These are phyloP conservation scores for Ophion slaviceki DNA, from an alignment of 2,888 invertebrate genomes.

Conservation along the genomic window DNA sequence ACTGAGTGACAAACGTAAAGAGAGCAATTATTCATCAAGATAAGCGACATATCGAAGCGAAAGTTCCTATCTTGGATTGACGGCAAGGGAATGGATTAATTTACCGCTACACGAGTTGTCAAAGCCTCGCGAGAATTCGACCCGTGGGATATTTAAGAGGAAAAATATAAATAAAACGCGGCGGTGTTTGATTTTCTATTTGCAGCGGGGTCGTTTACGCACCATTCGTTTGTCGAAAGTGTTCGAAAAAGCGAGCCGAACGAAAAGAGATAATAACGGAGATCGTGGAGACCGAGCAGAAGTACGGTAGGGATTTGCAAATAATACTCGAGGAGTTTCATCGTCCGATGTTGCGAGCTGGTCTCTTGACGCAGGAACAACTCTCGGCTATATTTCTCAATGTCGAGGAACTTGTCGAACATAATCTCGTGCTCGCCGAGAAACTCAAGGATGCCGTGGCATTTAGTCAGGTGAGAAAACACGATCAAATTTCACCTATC, in stretches of 20 bases:
- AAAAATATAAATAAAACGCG: neutral
- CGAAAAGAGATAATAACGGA: constrained; percentile 97
- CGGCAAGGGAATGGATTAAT: neutral
- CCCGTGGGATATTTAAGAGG: neutral
- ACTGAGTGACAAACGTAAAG: constrained; percentile 26
- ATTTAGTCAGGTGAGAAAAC: constrained; percentile 86
- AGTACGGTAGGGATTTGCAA: constrained; percentile 96
- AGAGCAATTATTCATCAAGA: constrained; percentile 17
- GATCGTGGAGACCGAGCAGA: constrained; percentile 98
- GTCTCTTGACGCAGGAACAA: constrained; percentile 95
- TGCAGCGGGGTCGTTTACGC: constrained; percentile 88
- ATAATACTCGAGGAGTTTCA: constrained; percentile 97
- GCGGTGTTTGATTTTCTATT: neutral
- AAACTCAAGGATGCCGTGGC: constrained; percentile 94
- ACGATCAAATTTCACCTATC: no score
- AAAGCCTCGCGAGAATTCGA: neutral
- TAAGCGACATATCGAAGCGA: constrained; percentile 36
- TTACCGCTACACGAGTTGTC: neutral
- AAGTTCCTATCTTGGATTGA: constrained; percentile 29
- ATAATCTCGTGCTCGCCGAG: constrained; percentile 93
- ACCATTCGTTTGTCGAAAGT: constrained; percentile 93
- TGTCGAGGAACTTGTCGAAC: constrained; percentile 95
- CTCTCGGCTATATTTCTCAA: constrained; percentile 96
- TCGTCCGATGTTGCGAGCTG: constrained; percentile 96
- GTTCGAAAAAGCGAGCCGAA: constrained; percentile 94